These are phyloP conservation scores for Ptilorrhoa leucosticta DNA, from an alignment of 2,113 vertebrate species.

Conservation along the genomic window DNA sequence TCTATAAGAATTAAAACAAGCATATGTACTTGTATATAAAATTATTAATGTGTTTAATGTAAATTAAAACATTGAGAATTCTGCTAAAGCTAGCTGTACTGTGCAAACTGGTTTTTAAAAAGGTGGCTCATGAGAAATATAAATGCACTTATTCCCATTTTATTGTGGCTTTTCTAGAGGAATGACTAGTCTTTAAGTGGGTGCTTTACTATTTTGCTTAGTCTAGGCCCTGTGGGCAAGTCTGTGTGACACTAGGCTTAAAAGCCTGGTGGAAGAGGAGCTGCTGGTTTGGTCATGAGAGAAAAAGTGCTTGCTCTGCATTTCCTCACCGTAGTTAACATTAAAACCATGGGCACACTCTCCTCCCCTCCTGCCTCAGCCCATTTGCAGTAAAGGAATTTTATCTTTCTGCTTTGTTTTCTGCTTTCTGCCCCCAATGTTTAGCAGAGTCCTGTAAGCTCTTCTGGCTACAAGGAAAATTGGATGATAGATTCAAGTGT, in stretches of 20 bases:
- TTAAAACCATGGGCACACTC: neutral
- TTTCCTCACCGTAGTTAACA: neutral
- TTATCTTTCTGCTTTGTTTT: neutral
- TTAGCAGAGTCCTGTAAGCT: neutral
- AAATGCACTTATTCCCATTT: neutral
- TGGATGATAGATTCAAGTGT: neutral
- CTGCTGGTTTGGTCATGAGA: neutral
- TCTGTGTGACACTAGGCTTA: neutral
- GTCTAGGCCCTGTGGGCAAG: neutral
- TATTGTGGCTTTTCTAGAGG: neutral
- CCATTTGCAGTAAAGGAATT: neutral
- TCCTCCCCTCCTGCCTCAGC: neutral
- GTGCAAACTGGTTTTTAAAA: neutral
- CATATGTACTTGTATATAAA: neutral
- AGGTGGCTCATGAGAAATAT: neutral
- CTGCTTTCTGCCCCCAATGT: neutral
- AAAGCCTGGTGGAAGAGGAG: neutral
- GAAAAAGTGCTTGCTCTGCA: neutral
- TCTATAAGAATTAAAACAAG: neutral
- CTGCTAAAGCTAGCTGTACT: neutral
- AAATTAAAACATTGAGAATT: neutral
- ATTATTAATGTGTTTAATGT: neutral
- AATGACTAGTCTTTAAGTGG: neutral
- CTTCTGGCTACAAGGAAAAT: neutral
- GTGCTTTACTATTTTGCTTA: neutral